A percentile compares a stretch with the other conserved stretches of the same genome.
These are phyloP conservation scores for Blastomussa wellsi DNA, from an alignment of 92 coral and sea anemone genomes.

Conservation along the genomic window DNA sequence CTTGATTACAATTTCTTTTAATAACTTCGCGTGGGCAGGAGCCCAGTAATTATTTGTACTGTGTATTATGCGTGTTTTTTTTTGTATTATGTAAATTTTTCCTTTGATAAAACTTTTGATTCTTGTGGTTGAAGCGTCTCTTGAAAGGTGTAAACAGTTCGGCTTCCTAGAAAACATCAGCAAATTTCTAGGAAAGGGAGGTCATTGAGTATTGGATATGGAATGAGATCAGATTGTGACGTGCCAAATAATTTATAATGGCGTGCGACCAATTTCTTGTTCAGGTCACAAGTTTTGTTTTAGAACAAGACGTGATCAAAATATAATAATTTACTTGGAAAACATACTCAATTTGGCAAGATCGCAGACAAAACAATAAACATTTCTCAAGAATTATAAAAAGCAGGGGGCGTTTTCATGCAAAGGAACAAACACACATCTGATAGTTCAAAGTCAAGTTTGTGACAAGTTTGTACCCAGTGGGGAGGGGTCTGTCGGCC, in stretches of 20 bases:
- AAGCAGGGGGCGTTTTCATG: not conserved
- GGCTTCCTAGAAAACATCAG: not conserved
- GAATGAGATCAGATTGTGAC: not conserved
- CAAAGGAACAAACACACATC: not conserved
- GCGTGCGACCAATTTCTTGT: not conserved
- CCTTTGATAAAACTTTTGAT: not conserved
- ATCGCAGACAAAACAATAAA: too few relatives aligned
- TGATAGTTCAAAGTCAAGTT: not conserved
- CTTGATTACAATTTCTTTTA: not conserved
- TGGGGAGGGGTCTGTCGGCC: not conserved
- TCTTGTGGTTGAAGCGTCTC: not conserved
- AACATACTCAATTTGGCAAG: too few relatives aligned
- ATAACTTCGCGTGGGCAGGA: not conserved
- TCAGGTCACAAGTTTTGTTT: not conserved
- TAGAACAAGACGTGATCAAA: not conserved
- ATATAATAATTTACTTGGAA: not conserved
- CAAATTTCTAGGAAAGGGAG: not conserved
- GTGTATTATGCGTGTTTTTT: too few relatives aligned
- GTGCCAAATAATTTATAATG: too few relatives aligned
- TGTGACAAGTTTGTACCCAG: not conserved
- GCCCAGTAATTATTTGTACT: not conserved
- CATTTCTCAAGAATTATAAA: not conserved
- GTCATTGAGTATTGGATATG: not conserved
- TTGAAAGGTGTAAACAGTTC: not conserved
- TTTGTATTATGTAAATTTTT: not conserved